Conservation (phyloP, 2,113 vertebrate genomes). For the Odobenus rosmarus region DNA sequence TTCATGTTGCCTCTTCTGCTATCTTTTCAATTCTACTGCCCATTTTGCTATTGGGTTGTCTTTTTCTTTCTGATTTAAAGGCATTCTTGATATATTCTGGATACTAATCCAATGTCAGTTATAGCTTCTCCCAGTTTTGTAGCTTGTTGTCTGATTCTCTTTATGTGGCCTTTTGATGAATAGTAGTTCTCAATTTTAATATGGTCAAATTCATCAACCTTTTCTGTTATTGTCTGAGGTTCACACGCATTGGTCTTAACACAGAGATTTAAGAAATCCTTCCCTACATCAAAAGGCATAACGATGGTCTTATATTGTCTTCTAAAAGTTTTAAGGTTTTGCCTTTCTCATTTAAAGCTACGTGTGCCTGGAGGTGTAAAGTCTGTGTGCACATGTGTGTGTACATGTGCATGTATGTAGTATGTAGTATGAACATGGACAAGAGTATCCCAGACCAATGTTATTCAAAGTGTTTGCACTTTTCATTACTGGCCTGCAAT, state of each 20-base stretch:
- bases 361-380: neutral
- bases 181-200: neutral
- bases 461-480: neutral
- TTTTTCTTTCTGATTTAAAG: neutral
- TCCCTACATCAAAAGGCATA: neutral
- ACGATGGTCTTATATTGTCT: neutral
- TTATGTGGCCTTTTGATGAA: neutral
- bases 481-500: neutral
- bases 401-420: too few relatives aligned
- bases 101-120: neutral
- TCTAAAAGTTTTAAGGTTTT: neutral
- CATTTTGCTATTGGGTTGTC: neutral
- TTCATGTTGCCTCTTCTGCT: neutral
- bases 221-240: neutral
- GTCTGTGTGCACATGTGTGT: neutral
- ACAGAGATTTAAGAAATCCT: neutral
- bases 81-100: neutral
- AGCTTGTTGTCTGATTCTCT: neutral
- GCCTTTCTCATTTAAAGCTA: neutral
- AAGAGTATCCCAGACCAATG: too few relatives aligned
- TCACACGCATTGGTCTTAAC: neutral
- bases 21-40: neutral
- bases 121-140: neutral
- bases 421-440: neutral
- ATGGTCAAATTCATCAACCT: neutral